Base-by-base conservation (phyloP, 2,888 invertebrate species). In the Carabus problematicus region DNA sequence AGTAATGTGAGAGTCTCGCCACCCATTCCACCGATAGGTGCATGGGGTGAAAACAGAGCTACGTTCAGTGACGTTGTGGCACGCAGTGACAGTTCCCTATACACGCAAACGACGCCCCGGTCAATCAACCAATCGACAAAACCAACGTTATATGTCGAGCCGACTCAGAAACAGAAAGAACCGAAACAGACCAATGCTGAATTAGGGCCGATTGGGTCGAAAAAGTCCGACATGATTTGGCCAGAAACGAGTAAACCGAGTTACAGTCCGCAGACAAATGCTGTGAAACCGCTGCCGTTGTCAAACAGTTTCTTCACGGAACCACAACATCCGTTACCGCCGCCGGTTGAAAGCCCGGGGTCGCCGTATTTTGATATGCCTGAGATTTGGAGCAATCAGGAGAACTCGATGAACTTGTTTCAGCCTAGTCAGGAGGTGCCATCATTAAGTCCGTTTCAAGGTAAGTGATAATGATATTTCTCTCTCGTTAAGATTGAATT, bases 1-100 rank as follows among this genome's bases (percentile, higher is more conserved):
- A 64, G 43, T 9, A 63, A 62, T 39, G 39, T 56, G 1, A 18
- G 70, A 43, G 41, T 64, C 9, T 66, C 64, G 7, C 70, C 67
- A 8, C 55, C 61, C 3, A 63, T 49, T 18, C 66, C 69, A 6
- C 69, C 69, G 3, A 58, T 56, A 7, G 69, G 69, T 11, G 62
- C 62, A 58, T 86, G 86, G 86, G 83, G 84, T 43, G 86, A 86
- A 75, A 86, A 84, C 72, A 78, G 84, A 60, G 86, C 87, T 0
- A 85, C 84, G 45, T 87, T 87, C 75, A 87, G 87, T 72, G 87
- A 87, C 72, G 87, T 87, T 1, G 87, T 87, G 0, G 86, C 87
- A 0, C 78, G 87, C 9, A 85, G 78, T 73, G 86, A 85, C 59
- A 80, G 81, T 45, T 76, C 76, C 39, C 58, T 75, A 12, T 77